These are phyloP conservation scores for Neoitamus cyanurus DNA, from an alignment of 2,888 invertebrate genomes.

Conservation along the genomic window DNA sequence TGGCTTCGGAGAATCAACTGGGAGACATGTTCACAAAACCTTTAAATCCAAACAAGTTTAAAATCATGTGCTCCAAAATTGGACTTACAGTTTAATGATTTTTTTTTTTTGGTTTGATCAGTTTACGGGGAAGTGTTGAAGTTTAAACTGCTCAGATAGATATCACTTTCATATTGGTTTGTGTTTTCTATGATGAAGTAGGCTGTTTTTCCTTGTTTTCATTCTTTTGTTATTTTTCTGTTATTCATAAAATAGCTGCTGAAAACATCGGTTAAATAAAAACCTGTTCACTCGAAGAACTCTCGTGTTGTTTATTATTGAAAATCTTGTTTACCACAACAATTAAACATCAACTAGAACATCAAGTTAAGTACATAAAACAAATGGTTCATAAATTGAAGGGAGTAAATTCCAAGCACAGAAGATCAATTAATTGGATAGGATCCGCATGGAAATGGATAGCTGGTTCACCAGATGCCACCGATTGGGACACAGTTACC, in stretches of 20 bases:
- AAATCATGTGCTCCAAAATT: background rate
- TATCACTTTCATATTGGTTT: background rate
- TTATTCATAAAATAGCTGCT: too few relatives aligned
- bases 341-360: slow-evolving; percentile 20
- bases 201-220: too few relatives aligned
- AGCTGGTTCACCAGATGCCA: slow-evolving; percentile 37
- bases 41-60: background rate
- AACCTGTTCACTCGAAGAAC: too few relatives aligned
- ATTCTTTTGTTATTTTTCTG: too few relatives aligned
- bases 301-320: too few relatives aligned
- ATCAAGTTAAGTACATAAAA: slow-evolving; percentile 42
- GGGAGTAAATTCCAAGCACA: background rate
- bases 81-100: background rate
- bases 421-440: slow-evolving; percentile 46
- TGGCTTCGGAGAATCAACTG: background rate
- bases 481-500: slow-evolving; percentile 16
- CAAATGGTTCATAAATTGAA: slow-evolving; percentile 4
- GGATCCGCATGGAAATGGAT: slow-evolving; percentile 42
- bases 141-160: background rate
- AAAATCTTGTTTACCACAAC: too few relatives aligned
- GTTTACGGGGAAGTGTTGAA: slow-evolving; percentile 11
- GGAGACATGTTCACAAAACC: background rate
- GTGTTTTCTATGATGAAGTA: background rate
- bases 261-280: too few relatives aligned
- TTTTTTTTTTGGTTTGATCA: background rate